Evolutionary conservation across 2,888 invertebrate species (phyloP).

Genomic region (Apocheima hispidaria): DNA sequence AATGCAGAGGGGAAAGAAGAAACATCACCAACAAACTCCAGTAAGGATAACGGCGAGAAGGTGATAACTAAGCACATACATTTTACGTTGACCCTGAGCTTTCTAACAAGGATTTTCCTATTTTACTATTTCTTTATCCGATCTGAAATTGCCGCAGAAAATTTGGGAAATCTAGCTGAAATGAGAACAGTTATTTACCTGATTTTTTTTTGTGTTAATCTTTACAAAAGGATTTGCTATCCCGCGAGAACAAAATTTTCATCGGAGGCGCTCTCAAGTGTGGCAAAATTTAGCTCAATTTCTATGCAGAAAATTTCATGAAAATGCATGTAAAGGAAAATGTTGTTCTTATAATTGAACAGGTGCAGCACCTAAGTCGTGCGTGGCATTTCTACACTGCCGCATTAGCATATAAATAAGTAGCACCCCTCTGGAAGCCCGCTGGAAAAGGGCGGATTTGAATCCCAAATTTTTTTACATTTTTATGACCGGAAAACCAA

Average conservation of each 20-base stretch:
- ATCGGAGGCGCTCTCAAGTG: conserved; percentile 57
- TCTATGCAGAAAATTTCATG: conserved; percentile 77
- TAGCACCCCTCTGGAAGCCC: conserved; percentile 69
- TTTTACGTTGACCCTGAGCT: conserved; percentile 13
- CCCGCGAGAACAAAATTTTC: conserved; percentile 60
- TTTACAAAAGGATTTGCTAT: conserved; percentile 58
- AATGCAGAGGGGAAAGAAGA: conserved; percentile 71
- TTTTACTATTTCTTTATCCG: conserved; percentile 23
- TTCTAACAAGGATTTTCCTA: conserved; percentile 21
- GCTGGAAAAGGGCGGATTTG: conserved; percentile 63
- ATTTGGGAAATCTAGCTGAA: conserved; percentile 33
- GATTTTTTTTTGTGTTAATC: conserved; percentile 57
- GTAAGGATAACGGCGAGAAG: conserved; percentile 63
- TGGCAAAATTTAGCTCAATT: conserved; percentile 71
- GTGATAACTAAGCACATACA: conserved; percentile 51
- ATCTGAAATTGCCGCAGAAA: conserved; percentile 27
- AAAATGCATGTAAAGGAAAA: conserved; percentile 78
- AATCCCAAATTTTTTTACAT: conserved; percentile 67
- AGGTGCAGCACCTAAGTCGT: conserved; percentile 79
- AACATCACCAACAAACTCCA: conserved; percentile 69
- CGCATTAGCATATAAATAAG: conserved; percentile 84
- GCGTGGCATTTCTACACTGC: conserved; percentile 75
- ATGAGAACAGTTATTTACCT: conserved; percentile 9
- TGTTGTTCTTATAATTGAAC: conserved; percentile 83
- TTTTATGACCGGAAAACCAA: conserved; percentile 81